Evolutionary conservation across 1,140 invertebrate species (phyloP).

Genomic region (Sycobia sp.): DNA sequence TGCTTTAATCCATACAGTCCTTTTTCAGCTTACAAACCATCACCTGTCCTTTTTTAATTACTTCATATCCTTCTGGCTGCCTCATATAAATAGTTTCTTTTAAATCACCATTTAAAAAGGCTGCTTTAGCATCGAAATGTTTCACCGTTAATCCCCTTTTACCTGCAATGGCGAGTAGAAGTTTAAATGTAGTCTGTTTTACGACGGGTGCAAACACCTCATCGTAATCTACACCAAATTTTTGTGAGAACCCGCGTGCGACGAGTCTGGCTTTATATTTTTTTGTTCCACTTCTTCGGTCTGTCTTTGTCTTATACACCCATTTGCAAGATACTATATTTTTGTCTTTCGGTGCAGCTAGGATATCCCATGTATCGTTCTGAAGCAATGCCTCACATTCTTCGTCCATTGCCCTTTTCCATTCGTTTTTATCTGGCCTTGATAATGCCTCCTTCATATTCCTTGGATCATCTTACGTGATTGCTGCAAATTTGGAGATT

Average conservation of each 20-base stretch:
- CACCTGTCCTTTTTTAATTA: conserved; percentile 24
- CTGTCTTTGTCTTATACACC: conserved; percentile 32
- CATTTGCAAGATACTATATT: conserved; percentile 19
- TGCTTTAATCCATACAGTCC: conserved; percentile 57
- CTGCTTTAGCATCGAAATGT: no score
- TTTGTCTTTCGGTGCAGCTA: background rate
- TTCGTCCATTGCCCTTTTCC: conserved; percentile 1
- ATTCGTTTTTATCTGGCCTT: no score
- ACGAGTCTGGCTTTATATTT: conserved; percentile 29
- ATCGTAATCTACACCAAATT: no score
- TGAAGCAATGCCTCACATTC: no score
- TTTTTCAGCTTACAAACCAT: conserved; percentile 48
- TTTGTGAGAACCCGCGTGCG: no score
- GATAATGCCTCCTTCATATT: no score
- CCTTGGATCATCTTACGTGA: background rate
- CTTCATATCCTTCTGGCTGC: conserved; percentile 49
- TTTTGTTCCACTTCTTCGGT: background rate
- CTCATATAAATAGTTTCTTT: no score
- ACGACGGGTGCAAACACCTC: no score
- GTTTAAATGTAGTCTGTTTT: no score
- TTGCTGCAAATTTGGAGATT: no score
- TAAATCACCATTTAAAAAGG: no score
- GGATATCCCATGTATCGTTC: background rate
- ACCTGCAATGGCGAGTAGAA: conserved; percentile 18
- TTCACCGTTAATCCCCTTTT: conserved; percentile 35